A percentile compares a stretch with the other conserved stretches of the same genome.
Conservation (phyloP, 2,888 invertebrate species). For the Syrista parreyssii region DNA sequence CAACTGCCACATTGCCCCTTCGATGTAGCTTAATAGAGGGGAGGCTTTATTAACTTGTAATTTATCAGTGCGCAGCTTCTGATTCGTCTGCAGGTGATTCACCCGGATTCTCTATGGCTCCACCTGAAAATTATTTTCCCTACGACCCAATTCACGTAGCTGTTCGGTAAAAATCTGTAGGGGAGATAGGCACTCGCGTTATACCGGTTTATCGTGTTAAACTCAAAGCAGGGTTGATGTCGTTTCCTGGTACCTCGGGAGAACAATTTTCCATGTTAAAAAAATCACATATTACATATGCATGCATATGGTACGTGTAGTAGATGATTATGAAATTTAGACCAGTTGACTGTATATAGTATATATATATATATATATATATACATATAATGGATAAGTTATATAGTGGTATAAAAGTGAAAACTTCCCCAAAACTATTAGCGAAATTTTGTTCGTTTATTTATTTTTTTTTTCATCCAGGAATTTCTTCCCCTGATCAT, state of each 20-base stretch:
- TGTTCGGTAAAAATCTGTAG: background rate
- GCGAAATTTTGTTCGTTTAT: background rate
- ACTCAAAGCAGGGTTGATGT: background rate
- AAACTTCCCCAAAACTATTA: no score
- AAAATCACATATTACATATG: background rate
- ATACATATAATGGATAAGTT: no score
- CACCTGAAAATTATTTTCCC: background rate
- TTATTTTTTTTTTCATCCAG: background rate
- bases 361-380: no score
- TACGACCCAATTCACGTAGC: background rate
- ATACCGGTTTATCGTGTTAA: background rate
- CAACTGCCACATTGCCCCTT: constrained; percentile 18
- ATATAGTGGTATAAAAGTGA: no score
- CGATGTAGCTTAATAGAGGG: constrained; percentile 20
- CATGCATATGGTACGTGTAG: background rate
- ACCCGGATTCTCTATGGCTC: background rate
- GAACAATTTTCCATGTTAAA: background rate
- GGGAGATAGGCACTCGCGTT: background rate
- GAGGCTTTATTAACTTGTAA: constrained; percentile 23
- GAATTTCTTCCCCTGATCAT: constrained; percentile 16
- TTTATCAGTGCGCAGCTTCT: constrained; percentile 12
- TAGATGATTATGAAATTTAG: background rate
- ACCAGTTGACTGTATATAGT: background rate
- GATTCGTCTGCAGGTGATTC: constrained; percentile 6
- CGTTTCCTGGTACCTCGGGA: background rate